Evolutionary conservation across 2,113 vertebrate species (phyloP).

Genomic region (Sterrhoptilus dennistouni): DNA sequence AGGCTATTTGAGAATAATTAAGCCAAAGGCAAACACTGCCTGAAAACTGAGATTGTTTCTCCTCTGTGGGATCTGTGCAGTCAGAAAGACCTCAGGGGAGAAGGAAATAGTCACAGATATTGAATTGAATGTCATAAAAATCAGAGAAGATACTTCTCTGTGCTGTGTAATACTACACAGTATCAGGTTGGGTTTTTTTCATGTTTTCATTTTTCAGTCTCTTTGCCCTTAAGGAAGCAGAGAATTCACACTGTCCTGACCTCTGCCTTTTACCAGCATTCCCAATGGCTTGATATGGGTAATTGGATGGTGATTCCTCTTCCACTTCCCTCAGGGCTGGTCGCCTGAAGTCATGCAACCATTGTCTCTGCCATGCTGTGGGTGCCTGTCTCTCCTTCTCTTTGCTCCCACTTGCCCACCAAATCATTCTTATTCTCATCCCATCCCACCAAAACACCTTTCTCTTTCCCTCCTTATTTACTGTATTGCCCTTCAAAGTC

Average conservation of each 20-base stretch:
- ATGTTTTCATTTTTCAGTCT: not conserved
- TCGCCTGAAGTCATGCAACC: not conserved
- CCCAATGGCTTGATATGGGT: not conserved
- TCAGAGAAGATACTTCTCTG: not conserved
- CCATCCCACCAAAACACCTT: not conserved
- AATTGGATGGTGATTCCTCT: not conserved
- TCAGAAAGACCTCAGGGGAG: not conserved
- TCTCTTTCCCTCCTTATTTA: not conserved
- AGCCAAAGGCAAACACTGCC: not conserved
- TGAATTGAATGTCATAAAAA: not conserved
- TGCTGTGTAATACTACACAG: not conserved
- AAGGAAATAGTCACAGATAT: not conserved
- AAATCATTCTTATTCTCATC: not conserved
- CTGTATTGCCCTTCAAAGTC: not conserved
- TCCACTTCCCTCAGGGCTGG: not conserved
- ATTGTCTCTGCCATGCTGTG: not conserved
- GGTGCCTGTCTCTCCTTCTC: not conserved
- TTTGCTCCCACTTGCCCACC: not conserved
- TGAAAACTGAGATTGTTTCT: slow-evolving; percentile 16
- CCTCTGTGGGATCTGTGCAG: not conserved
- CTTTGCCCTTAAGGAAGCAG: not conserved
- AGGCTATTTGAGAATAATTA: not conserved
- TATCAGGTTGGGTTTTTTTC: not conserved
- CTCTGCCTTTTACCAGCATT: not conserved
- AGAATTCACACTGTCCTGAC: not conserved